phyloP scores from a whole-genome alignment of 2,113 vertebrate genomes.

The Nettapus auritus region DNA sequence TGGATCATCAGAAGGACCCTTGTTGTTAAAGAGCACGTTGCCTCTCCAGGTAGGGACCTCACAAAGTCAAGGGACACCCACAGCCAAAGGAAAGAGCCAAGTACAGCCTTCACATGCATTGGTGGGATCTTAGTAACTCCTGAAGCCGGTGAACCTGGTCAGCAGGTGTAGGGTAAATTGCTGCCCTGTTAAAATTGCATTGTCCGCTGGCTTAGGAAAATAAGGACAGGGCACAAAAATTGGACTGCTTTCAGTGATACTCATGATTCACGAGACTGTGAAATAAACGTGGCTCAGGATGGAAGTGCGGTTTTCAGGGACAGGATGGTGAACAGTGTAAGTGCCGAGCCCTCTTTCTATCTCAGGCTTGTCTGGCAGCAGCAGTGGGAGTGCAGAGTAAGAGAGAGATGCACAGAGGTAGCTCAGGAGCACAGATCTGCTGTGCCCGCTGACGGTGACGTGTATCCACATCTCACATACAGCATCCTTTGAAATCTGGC shows the following conservation, averaged over 20 bases:
- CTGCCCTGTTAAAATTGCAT: neutral
- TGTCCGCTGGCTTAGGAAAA: neutral
- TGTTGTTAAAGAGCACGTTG: neutral
- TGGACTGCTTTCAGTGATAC: neutral
- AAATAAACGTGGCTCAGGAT: neutral
- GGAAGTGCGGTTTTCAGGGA: neutral
- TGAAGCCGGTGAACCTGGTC: neutral
- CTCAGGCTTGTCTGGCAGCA: neutral
- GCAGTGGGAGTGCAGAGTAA: rapidly evolving
- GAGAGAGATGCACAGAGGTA: neutral
- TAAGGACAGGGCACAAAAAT: neutral
- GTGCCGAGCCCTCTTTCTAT: neutral
- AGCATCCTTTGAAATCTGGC: neutral
- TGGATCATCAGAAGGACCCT: neutral
- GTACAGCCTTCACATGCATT: neutral
- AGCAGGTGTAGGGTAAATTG: neutral
- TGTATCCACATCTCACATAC: neutral
- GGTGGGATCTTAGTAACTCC: neutral
- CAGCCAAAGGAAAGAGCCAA: neutral
- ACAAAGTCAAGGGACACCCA: neutral
- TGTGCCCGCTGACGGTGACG: neutral
- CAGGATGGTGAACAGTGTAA: rapidly evolving
- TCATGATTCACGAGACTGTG: neutral
- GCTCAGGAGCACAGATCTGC: rapidly evolving
- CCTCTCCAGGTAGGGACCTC: neutral